Evolutionary conservation across 2,888 invertebrate species (phyloP), one percentile per base, ranked within the genome.

Genomic region (Chirona hameri): DNA sequence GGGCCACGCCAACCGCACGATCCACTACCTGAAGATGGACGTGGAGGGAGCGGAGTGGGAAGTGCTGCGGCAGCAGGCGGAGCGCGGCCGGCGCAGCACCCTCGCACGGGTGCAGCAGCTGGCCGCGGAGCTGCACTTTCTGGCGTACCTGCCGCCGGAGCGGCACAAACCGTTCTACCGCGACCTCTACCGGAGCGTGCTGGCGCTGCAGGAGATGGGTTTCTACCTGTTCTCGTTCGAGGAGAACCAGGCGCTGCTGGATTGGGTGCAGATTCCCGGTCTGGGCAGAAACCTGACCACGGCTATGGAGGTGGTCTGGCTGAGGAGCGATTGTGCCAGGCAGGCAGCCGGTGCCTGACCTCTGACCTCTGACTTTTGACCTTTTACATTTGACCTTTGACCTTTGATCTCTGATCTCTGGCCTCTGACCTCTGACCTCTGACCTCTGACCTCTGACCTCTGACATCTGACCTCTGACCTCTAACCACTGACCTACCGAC

Each of bases 1-100:
- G 76, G 31, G 76, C 2, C 76, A 76, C 24, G 18, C 76, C 3
- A 2, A 39, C 5, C 15, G 76, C 1, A 7, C 39, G 12, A 76
- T 76, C 76, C 76, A 76, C 76, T 76, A 76, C 39, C 76, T 76
- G 31, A 76, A 76, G 39, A 31, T 76, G 18, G 76, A 76, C 39
- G 39, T 76, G 31, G 76, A 76, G 39, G n/a, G 27, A 4, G 21
- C 57, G 3, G 60, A 60, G 60, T 60, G 60, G 60, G 24, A 2
- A 3, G n/a, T 60, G 60, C n/a, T 60, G 24, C 7, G 7, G 5
- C 60, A 60, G 60, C 60, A 60, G 60, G 60, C 21, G 60, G 60
- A 24, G 60, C 60, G 24, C 24, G 60, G 60, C 24, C 31, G 7
- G 4, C 7, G 21, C 31, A n/a, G n/a, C 12, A 31, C 72, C 7